Evolutionary conservation across 2,888 invertebrate genomes (phyloP), one percentile per base, ranked within the genome.

Genomic region (Sialis lutaria): DNA sequence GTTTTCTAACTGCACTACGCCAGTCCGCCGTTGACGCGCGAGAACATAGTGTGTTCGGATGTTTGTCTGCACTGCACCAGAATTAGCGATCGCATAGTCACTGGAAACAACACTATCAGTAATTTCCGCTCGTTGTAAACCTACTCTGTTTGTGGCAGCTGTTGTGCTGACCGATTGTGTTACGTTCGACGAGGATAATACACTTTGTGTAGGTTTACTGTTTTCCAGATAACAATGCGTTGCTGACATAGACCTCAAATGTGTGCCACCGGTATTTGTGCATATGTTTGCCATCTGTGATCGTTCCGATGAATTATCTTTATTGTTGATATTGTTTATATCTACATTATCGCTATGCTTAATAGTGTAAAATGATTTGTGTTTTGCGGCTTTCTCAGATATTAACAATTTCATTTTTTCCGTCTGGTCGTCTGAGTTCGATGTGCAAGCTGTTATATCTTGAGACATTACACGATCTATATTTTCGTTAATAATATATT

Each of bases 401-500:
- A 40, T 8, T 30, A 39, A 30, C n/a, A 6, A n/a, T 39, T 45
- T 45, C 13, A 39, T 40, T 12, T 9, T 45, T 39, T 45, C 45
- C 7, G 30, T 22, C 9, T 33, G 9, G 12, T 34, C 44, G 31
- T 32, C 22, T 22, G 22, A 22, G 22, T 22, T 22, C 4, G 22
- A 22, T 2, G 22, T 22, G 22, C 22, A 22, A 22, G 7, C 6
- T 7, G 37, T 37, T 8, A 10, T n/a, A 37, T 8, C 37, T n/a
- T 6, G 8, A 37, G 37, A 12, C 31, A 42, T 42, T 31, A 47
- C 42, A 22, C 42, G 33, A 31, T 47, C 42, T 8, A 47, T n/a
- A 42, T 42, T 42, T 35, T 42, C 35, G 12, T 37, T 47, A 5
- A 47, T 47, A 1, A 47, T 37, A 34, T 30, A 34, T 42, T 47